phyloP scores from a whole-genome alignment of 2,888 invertebrate genomes.

The Meiosimyza decipiens region DNA sequence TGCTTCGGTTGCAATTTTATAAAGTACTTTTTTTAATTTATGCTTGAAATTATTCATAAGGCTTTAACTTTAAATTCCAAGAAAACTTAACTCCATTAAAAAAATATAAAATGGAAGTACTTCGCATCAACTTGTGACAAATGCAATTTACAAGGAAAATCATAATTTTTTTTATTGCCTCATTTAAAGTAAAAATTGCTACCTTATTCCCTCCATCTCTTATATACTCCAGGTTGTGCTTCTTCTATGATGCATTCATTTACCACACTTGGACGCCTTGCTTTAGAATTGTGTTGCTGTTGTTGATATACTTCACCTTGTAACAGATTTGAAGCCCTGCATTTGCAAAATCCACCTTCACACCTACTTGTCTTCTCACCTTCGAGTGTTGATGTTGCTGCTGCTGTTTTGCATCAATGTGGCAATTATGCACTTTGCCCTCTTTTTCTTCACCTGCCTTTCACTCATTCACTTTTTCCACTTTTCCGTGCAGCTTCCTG shows the following conservation, averaged over 20 bases:
- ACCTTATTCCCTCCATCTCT: too few relatives aligned
- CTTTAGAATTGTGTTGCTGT: background rate
- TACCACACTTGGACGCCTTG: constrained; percentile 18
- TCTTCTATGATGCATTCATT: background rate
- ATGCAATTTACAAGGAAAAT: too few relatives aligned
- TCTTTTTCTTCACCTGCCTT: background rate
- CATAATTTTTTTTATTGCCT: too few relatives aligned
- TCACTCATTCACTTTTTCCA: background rate
- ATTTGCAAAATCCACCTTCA: background rate
- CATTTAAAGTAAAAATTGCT: too few relatives aligned
- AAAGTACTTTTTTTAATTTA: too few relatives aligned
- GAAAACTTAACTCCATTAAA: too few relatives aligned
- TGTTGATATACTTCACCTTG: constrained; percentile 41
- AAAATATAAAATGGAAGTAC: too few relatives aligned
- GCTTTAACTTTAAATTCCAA: too few relatives aligned
- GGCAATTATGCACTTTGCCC: constrained; percentile 25
- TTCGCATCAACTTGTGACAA: too few relatives aligned
- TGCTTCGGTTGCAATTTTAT: too few relatives aligned
- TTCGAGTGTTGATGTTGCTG: constrained; percentile 2
- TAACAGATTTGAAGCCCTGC: constrained; percentile 39
- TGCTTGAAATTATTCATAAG: too few relatives aligned
- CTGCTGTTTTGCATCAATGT: constrained; percentile 1
- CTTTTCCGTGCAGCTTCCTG: constrained; percentile 12
- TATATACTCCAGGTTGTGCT: background rate
- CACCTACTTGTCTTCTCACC: constrained; percentile 1